Evolutionary conservation across 2,113 vertebrate genomes (phyloP).

Genomic region (Anoura caudifer): DNA sequence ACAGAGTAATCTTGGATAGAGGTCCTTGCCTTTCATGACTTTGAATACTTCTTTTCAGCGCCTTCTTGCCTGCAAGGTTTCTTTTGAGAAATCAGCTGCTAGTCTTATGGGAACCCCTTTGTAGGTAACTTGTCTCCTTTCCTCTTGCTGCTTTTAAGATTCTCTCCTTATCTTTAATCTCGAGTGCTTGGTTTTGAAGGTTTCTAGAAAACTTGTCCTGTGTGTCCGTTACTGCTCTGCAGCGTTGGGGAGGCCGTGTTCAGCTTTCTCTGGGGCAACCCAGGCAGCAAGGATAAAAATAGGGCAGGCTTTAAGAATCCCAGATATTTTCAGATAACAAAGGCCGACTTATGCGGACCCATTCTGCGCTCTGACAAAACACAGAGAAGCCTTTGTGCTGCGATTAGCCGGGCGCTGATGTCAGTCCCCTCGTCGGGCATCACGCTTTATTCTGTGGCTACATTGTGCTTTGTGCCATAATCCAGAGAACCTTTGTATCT

Average conservation of each 20-base stretch:
- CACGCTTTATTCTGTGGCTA: slow-evolving; percentile 85
- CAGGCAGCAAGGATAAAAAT: slow-evolving; percentile 84
- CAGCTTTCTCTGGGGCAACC: slow-evolving; percentile 59
- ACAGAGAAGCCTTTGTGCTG: slow-evolving; percentile 87
- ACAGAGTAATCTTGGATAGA: no score
- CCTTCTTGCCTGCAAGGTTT: no score
- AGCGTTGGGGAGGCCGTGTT: slow-evolving; percentile 34
- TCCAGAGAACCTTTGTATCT: slow-evolving; percentile 87
- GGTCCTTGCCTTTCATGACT: no score
- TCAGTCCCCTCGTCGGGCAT: slow-evolving; percentile 84
- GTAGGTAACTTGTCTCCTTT: no score
- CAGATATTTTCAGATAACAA: slow-evolving; percentile 91
- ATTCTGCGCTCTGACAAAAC: slow-evolving; percentile 80
- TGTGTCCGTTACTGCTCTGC: not conserved
- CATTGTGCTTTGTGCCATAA: slow-evolving; percentile 87
- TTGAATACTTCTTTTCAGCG: no score
- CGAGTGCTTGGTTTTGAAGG: slow-evolving; percentile 18
- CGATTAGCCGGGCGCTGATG: slow-evolving; percentile 87
- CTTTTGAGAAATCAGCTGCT: no score
- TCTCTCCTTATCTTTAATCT: no score
- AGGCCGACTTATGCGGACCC: slow-evolving; percentile 85
- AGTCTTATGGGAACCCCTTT: no score
- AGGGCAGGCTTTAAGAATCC: slow-evolving; percentile 87
- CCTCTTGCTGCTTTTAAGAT: no score
- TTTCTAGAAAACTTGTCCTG: slow-evolving; percentile 18